phyloP scores from a whole-genome alignment of 2,113 vertebrate genomes.

The Entosphenus tridentatus region DNA sequence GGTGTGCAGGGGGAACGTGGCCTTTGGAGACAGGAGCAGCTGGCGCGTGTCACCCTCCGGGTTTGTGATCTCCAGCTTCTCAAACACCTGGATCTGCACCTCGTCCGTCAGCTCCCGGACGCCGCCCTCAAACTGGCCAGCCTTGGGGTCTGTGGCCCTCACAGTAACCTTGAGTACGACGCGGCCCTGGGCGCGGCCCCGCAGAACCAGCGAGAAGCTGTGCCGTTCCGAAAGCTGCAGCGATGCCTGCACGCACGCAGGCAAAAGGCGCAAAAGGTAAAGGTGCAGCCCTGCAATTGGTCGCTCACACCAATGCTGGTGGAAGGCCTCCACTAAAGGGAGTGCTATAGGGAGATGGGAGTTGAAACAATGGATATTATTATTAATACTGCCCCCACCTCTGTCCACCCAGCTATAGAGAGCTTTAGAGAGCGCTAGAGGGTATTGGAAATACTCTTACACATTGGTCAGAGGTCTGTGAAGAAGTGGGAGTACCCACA shows the following conservation, averaged over 20 bases:
- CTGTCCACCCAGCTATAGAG: too few species aligned
- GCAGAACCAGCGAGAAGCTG: conserved; percentile 66
- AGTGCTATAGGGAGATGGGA: too few species aligned
- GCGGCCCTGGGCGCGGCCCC: conserved; percentile 39
- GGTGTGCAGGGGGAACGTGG: conserved; percentile 28
- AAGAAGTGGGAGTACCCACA: too few species aligned
- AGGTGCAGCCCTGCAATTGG: too few species aligned
- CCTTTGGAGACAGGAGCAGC: conserved; percentile 40
- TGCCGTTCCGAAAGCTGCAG: conserved; percentile 38
- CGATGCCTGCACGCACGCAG: conserved; percentile 28
- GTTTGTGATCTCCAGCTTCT: conserved; percentile 43
- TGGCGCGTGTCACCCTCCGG: conserved; percentile 39
- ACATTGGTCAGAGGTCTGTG: too few species aligned
- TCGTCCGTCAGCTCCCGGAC: conserved; percentile 46
- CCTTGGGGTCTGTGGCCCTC: conserved; percentile 23
- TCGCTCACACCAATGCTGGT: too few species aligned
- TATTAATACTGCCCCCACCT: too few species aligned
- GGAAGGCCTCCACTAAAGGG: too few species aligned
- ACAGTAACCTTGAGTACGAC: conserved; percentile 61
- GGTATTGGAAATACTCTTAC: too few species aligned
- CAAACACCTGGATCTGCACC: conserved; percentile 88
- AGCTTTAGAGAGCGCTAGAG: too few species aligned
- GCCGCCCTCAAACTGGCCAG: conserved; percentile 33
- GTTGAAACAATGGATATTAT: too few species aligned
- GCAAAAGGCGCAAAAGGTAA: too few species aligned